Percentiles rank a stretch among this genome's conserved stretches.
Conservation (phyloP, 2,113 vertebrate species). For the Podarcis raffonei region DNA sequence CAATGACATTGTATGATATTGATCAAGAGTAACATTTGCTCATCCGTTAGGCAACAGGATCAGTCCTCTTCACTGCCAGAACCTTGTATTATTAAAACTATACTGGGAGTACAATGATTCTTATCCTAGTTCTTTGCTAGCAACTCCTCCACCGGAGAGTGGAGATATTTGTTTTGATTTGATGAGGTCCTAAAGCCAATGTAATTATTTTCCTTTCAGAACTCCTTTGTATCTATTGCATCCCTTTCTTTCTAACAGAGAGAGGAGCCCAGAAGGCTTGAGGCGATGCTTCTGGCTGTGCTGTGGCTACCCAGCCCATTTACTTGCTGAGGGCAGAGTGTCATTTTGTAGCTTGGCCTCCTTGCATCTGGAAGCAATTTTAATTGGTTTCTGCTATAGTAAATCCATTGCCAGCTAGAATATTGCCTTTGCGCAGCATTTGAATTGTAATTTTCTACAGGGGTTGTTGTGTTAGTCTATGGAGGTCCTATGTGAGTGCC, state of each 20-base stretch:
- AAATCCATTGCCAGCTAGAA: conserved; percentile 3
- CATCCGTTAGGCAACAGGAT: conserved; percentile 54
- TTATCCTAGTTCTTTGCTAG: conserved; percentile 62
- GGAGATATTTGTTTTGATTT: conserved; percentile 63
- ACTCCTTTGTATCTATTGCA: conserved; percentile 45
- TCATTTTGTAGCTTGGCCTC: not conserved
- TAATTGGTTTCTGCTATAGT: not conserved
- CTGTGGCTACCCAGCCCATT: not conserved
- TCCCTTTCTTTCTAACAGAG: conserved; percentile 34
- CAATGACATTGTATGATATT: conserved; percentile 21
- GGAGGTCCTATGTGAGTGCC: too few species aligned
- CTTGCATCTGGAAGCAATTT: not conserved
- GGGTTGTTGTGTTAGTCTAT: not conserved
- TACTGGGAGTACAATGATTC: conserved; percentile 59
- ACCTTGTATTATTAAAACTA: conserved; percentile 62
- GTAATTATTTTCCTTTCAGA: conserved; percentile 65
- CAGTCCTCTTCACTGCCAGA: conserved; percentile 51
- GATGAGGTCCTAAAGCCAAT: conserved; percentile 50
- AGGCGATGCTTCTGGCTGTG: not conserved
- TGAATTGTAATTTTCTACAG: conserved; percentile 7
- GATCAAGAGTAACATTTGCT: conserved; percentile 56
- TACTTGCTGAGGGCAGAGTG: not conserved
- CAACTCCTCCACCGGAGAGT: conserved; percentile 60
- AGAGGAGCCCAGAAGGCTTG: conserved; percentile 24
- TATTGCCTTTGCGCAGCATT: not conserved